These are phyloP conservation scores for Campylomormyrus tamandua DNA, from an alignment of 2,113 vertebrate species.

Conservation along the genomic window DNA sequence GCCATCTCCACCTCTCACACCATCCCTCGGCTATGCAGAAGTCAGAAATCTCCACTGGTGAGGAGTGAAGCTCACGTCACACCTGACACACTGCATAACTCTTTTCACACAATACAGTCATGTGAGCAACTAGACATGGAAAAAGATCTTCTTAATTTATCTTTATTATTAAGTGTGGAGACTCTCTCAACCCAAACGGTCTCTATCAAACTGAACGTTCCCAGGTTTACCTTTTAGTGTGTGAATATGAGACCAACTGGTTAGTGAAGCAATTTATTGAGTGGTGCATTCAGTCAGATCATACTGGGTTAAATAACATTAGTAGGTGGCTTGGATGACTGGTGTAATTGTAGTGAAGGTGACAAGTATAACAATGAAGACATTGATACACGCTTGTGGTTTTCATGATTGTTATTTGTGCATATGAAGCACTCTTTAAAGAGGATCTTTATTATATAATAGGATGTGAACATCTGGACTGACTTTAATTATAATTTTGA, in stretches of 20 bases:
- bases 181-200: neutral
- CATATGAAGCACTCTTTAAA: neutral
- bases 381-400: neutral
- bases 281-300: neutral
- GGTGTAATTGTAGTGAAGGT: neutral
- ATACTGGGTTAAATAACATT: neutral
- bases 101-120: neutral
- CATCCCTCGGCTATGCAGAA: slow-evolving; percentile 52
- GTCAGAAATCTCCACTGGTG: slow-evolving; percentile 66
- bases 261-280: neutral
- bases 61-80: neutral
- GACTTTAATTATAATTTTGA: neutral
- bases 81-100: neutral
- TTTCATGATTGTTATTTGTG: neutral
- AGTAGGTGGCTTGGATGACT: neutral
- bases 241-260: neutral
- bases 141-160: neutral
- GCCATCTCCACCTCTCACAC: slow-evolving; percentile 66
- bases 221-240: neutral
- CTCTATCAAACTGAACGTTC: neutral
- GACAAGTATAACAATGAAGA: neutral
- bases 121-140: neutral
- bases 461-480: neutral
- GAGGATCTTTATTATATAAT: neutral
- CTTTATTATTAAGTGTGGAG: neutral